Evolutionary conservation across 2,797 vertebrate genomes (phyloP), one percentile per base, ranked within the genome.

Genomic region (Hippopotamyrus pictus): DNA sequence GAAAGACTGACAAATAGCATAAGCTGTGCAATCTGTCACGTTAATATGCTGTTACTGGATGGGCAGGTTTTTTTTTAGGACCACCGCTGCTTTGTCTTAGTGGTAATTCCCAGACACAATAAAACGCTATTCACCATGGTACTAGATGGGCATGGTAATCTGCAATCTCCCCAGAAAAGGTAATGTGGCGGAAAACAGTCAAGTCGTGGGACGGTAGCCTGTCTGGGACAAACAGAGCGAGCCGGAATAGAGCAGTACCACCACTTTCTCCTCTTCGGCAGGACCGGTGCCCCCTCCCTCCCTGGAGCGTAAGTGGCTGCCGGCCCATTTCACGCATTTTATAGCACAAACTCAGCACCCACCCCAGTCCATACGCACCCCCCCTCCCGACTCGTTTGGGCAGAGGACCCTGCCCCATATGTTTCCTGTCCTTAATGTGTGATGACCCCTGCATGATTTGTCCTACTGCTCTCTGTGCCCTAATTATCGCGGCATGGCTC

Each of bases 251-350:
- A 90, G 89, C 90, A 89, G 88, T 90, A 46, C n/a, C 22, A 89
- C 41, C 53, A 65, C 48, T 4, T 41, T 25, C 76, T 59, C 33
- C 76, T 5, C 44, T 41, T 44, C 9, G 11, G 46, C 1, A 5
- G 65, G 65, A 33, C 12, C 4, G 0, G 29, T 33, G 12, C 65
- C 65, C 65, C 29, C 65, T 14, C 25, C 65, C 65, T 14, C 12
- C 14, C 22, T n/a, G 2, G n/a, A 69, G 82, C 90, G 25, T 62
- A 50, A 37, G 88, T 88, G 88, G 88, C 37, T 88, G 87, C 91
- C 86, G 90, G 92, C 89, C 93, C 93, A 94, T 94, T 95, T 94
- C 92, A 92, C 92, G 93, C 91, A 92, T 92, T 94, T 92, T 93
- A 73, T 5, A 5, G 65, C 29, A 73, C 29, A 11, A 37, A 14